Conservation (phyloP, 1,140 invertebrate genomes). For the Lethocerus indicus region DNA sequence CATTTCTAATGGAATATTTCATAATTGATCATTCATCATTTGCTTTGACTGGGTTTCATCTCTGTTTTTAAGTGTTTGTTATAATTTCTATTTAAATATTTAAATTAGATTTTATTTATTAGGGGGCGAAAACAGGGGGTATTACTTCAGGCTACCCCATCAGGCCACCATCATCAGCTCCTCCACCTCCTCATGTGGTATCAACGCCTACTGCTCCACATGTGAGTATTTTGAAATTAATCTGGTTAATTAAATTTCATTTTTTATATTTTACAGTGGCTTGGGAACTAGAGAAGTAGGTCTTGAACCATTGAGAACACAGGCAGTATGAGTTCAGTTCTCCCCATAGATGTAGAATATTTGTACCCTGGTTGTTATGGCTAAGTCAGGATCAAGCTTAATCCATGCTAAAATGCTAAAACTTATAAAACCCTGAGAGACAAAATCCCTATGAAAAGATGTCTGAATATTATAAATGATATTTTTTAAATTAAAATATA, state of each 20-base stretch:
- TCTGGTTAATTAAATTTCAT: neutral
- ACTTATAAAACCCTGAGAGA: neutral
- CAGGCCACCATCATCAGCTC: slow-evolving; percentile 22
- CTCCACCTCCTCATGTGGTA: slow-evolving; percentile 10
- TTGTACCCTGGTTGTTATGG: neutral
- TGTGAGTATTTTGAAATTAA: slow-evolving; percentile 5
- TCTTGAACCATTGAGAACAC: neutral
- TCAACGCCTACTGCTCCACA: slow-evolving; percentile 7
- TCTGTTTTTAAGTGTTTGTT: too few relatives aligned
- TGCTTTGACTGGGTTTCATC: too few relatives aligned
- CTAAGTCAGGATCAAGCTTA: neutral
- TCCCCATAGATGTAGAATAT: neutral
- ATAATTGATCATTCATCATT: too few relatives aligned
- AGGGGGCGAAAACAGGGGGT: slow-evolving; percentile 33
- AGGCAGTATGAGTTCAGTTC: neutral
- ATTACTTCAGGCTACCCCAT: slow-evolving; percentile 38
- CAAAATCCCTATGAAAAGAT: neutral
- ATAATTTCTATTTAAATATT: too few relatives aligned
- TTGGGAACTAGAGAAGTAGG: too few relatives aligned
- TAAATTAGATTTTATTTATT: slow-evolving; percentile 14
- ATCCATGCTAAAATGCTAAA: neutral
- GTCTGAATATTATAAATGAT: slow-evolving; percentile 1
- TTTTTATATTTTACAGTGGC: neutral
- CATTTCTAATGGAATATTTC: too few relatives aligned
- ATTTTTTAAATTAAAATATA: neutral